Conservation (phyloP, 1,140 invertebrate genomes). For the Drosophila kanapiae region DNA sequence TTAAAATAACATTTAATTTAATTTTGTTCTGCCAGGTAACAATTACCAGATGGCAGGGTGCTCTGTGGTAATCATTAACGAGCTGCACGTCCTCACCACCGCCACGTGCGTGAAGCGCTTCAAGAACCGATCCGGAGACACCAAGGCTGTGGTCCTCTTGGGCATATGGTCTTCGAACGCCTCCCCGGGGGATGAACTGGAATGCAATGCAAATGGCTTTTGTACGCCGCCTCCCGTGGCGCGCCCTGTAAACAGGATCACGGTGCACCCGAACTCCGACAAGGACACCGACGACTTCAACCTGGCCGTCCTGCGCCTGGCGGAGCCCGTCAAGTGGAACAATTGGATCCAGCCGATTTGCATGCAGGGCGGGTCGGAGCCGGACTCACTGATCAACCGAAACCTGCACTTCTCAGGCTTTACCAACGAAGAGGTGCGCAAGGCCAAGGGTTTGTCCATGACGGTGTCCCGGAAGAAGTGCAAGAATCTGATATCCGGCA, state of each 20-base stretch:
- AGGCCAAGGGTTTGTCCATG: constrained; percentile 49
- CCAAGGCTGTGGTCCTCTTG: constrained; percentile 34
- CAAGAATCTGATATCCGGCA: constrained; percentile 17
- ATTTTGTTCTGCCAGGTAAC: background rate
- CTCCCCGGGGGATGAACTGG: constrained; percentile 16
- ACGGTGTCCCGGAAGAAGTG: constrained; percentile 46
- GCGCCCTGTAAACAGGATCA: constrained; percentile 35
- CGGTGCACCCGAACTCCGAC: constrained; percentile 53
- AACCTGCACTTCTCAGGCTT: constrained; percentile 63
- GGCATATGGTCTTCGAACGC: constrained; percentile 51
- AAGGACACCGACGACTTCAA: constrained; percentile 58
- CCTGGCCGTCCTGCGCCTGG: constrained; percentile 51
- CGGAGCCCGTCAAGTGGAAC: constrained; percentile 32
- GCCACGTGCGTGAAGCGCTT: constrained; percentile 49
- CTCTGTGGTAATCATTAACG: constrained; percentile 52
- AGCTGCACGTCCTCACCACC: constrained; percentile 51
- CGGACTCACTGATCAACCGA: constrained; percentile 43
- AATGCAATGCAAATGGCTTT: constrained; percentile 59
- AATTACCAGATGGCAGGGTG: constrained; percentile 22
- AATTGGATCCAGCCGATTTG: constrained; percentile 57
- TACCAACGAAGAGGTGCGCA: background rate
- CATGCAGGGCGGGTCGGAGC: constrained; percentile 32
- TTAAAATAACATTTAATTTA: background rate
- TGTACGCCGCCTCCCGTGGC: constrained; percentile 54
- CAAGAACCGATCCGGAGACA: constrained; percentile 12